Percentiles rank a stretch among this genome's conserved stretches.
phyloP scores from a whole-genome alignment of 2,797 vertebrate genomes.

The Cyprinodon diabolis region DNA sequence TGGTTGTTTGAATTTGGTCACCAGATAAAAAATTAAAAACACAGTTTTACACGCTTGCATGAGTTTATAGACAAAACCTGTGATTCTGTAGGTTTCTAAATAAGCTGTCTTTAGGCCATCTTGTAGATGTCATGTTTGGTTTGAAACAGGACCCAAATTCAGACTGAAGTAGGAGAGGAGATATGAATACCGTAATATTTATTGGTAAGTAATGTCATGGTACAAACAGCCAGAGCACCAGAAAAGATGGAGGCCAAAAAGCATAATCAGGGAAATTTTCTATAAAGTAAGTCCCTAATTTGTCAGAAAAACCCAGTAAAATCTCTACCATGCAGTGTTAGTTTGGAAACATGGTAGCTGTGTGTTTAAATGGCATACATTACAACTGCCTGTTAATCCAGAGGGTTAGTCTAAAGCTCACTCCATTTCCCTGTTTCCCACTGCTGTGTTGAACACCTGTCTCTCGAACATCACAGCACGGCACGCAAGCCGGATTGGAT shows the following conservation, averaged over 20 bases:
- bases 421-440: slow-evolving; percentile 33
- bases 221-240: too few relatives aligned
- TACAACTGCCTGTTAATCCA: slow-evolving; percentile 18
- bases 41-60: neutral
- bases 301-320: neutral
- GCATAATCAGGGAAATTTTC: too few relatives aligned
- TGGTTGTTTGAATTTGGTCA: slow-evolving; percentile 1
- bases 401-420: slow-evolving; percentile 8
- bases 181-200: too few relatives aligned
- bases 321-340: neutral
- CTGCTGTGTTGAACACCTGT: slow-evolving; percentile 59
- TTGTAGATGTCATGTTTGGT: too few relatives aligned
- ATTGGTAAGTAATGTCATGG: too few relatives aligned
- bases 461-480: slow-evolving; percentile 43
- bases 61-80: neutral
- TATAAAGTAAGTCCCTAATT: too few relatives aligned
- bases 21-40: neutral
- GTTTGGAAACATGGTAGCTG: slow-evolving; percentile 18
- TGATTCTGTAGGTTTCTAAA: neutral
- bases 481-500: slow-evolving; percentile 38
- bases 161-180: too few relatives aligned
- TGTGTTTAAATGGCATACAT: slow-evolving; percentile 40
- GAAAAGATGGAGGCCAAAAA: too few relatives aligned
- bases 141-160: too few relatives aligned
- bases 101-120: neutral